Base-by-base conservation (phyloP, 2,797 vertebrate species). In the Pogonophryne albipinna region DNA sequence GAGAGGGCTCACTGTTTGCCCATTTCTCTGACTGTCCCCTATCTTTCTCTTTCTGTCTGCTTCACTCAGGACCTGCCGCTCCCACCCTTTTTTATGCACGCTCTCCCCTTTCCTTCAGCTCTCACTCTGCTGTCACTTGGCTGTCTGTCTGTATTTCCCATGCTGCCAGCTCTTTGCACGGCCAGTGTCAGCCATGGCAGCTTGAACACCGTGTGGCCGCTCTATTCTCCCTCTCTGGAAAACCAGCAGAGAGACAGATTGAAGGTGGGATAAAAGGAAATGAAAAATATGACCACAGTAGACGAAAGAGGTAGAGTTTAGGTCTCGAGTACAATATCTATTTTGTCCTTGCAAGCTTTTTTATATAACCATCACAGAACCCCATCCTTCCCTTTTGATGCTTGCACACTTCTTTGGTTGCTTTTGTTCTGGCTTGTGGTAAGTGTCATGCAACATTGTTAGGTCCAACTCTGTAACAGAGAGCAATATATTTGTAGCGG, bases 341-440 rank as follows among this genome's bases (percentile, higher is more conserved):
- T 59, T 73, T 12, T 61, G 66, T 71, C 73, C 76, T 81, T 7
- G 38, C 47, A 0, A 64, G 63, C 74, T 49, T 53, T 55, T 84
- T 73, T 65, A 71, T 57, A 49, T 57, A 73, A 76, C 67, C 67
- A 15, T 80, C 73, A 76, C 44, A 76, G 41, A 66, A 45, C 66
- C 52, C 74, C 62, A 53, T 83, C 52, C 60, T 69, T 73, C 12
- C 70, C 78, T 88, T 83, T 86, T 87, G 86, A 90, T 84, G 71
- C 75, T 74, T 52, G 66, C 68, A 63, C 79, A 83, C 78, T 87
- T 80, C 78, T 87, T 79, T 74, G 84, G 50, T 38, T 19, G 64
- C 71, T 75, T 90, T 88, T 89, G 81, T 89, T 88, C 84, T 85
- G 85, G 79, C 64, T 87, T 84, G 89, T 52, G 87, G 82, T 87